A percentile compares a stretch with the other conserved stretches of the same genome.
These are phyloP conservation scores for Thymelicus lineola DNA, from an alignment of 2,888 invertebrate species.

Conservation along the genomic window DNA sequence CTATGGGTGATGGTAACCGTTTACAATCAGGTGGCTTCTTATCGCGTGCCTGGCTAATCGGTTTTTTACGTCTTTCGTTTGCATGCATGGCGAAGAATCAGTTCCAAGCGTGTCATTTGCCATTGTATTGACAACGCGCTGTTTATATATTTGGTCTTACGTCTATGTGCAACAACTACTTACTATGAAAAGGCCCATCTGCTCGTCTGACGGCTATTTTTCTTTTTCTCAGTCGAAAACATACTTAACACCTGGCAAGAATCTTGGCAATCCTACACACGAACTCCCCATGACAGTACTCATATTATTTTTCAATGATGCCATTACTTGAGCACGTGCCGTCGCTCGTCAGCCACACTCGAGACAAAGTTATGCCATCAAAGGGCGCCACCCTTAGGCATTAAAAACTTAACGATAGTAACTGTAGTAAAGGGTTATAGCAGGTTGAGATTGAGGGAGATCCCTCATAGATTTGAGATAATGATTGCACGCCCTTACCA, in stretches of 20 bases:
- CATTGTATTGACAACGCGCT: too few species aligned
- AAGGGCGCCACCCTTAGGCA: conserved; percentile 19
- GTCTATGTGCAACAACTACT: too few species aligned
- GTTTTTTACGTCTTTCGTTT: too few species aligned
- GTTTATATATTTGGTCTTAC: too few species aligned
- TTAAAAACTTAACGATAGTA: conserved; percentile 24
- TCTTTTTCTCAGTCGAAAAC: not conserved
- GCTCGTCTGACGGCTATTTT: not conserved
- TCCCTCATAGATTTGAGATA: not conserved
- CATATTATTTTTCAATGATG: conserved; percentile 20
- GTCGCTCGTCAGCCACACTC: conserved; percentile 41
- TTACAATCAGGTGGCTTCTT: too few species aligned
- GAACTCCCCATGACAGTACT: conserved; percentile 16
- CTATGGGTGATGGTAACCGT: too few species aligned
- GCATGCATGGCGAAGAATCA: too few species aligned
- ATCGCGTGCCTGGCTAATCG: too few species aligned
- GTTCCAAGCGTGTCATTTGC: too few species aligned
- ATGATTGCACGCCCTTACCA: not conserved
- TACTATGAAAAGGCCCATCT: too few species aligned
- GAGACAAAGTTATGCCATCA: conserved; percentile 36
- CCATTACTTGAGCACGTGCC: conserved; percentile 53
- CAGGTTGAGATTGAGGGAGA: conserved; percentile 7
- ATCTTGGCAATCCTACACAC: not conserved
- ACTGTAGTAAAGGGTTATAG: conserved; percentile 2
- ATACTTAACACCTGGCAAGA: not conserved